These are phyloP conservation scores for Scrobipalpa atriplicella DNA, from an alignment of 2,888 invertebrate genomes.

Conservation along the genomic window DNA sequence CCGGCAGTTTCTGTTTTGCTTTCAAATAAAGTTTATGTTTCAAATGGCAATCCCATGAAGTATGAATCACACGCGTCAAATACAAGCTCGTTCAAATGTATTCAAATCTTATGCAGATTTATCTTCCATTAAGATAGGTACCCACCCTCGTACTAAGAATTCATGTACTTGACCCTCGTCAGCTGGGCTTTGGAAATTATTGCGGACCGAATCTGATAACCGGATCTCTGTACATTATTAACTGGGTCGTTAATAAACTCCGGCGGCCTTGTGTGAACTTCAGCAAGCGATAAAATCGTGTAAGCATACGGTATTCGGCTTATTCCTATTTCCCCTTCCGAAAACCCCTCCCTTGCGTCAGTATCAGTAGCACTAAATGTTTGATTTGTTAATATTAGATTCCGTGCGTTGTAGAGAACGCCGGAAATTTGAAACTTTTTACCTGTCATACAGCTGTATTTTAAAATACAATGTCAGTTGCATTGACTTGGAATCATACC, in stretches of 20 bases:
- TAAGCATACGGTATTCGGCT: constrained; percentile 45
- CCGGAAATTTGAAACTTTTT: neutral
- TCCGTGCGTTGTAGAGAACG: neutral
- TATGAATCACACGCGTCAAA: constrained; percentile 7
- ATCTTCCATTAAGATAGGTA: neutral
- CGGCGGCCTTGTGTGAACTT: constrained; percentile 24
- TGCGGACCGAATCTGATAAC: constrained; percentile 21
- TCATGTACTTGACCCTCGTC: constrained; percentile 24
- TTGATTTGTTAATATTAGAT: too few relatives aligned
- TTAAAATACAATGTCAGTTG: neutral
- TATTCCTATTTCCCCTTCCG: neutral
- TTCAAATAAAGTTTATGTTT: neutral
- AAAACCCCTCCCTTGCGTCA: neutral
- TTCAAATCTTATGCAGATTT: constrained; percentile 4
- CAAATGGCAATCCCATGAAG: neutral
- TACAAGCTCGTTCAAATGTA: neutral
- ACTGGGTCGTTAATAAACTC: constrained; percentile 15
- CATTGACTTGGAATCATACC: too few relatives aligned
- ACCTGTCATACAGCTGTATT: neutral
- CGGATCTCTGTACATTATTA: constrained; percentile 22
- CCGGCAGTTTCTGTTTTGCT: too few relatives aligned
- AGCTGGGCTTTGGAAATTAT: constrained; percentile 5
- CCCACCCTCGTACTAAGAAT: constrained; percentile 7
- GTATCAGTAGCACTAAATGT: too few relatives aligned
- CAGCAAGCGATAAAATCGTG: constrained; percentile 61